Conservation (phyloP, 2,888 invertebrate species). For the Ichneumoninae sp. region DNA sequence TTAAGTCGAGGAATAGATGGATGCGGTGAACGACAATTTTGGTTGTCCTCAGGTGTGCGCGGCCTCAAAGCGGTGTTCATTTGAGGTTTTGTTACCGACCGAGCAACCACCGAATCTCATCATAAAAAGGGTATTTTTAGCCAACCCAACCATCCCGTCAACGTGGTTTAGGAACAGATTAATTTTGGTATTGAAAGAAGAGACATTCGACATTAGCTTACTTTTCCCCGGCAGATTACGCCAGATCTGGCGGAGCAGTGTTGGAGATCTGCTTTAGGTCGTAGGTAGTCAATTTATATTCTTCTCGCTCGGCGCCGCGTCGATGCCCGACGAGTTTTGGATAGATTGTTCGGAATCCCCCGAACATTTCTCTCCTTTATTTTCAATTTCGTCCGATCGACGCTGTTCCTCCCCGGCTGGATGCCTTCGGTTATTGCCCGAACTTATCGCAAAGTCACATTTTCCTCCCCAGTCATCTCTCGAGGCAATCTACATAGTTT, state of each 20-base stretch:
- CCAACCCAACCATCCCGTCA: too few species aligned
- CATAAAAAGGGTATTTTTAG: too few species aligned
- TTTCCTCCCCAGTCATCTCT: slow-evolving; percentile 12
- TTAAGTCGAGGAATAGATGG: background rate
- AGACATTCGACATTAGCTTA: background rate
- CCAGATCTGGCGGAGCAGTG: background rate
- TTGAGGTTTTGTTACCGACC: background rate
- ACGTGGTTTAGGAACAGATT: background rate
- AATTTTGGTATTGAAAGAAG: background rate
- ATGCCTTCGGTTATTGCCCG: slow-evolving; percentile 24
- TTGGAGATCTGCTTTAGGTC: background rate
- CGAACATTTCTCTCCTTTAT: slow-evolving; percentile 17
- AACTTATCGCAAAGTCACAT: slow-evolving; percentile 33
- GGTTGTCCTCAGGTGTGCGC: background rate
- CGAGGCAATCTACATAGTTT: slow-evolving; percentile 24
- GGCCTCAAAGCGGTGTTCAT: background rate
- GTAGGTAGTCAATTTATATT: slow-evolving; percentile 37
- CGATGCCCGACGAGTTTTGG: background rate
- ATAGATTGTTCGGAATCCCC: slow-evolving; percentile 19
- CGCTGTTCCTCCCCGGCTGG: background rate
- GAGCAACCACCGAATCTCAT: background rate
- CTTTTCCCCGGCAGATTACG: background rate
- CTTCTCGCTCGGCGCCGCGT: background rate
- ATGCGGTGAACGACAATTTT: background rate
- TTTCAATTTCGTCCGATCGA: slow-evolving; percentile 46